Evolutionary conservation across 1,140 invertebrate genomes (phyloP), one percentile per base, ranked within the genome.

Genomic region (Trichoplusia ni): DNA sequence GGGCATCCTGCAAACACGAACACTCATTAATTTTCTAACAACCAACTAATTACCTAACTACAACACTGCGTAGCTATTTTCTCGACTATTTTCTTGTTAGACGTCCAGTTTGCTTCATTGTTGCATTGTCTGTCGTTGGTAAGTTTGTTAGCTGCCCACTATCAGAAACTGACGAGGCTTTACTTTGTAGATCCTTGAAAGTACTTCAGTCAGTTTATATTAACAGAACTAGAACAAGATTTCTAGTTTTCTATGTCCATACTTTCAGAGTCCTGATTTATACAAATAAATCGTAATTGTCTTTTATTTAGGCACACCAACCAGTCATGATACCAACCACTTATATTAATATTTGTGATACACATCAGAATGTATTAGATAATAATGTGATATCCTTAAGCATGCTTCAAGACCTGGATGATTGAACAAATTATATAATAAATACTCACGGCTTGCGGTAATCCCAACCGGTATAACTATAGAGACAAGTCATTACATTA

Each of bases 1-100:
- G 56, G 94, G 92, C 94, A 97, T 96, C 88, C 97, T 98, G 89
- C 64, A 89, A 79, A 59, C n/a, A 16, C 19, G 5, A 13, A 2
- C 16, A 31, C 6, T 2, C 3, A 4, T 54, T 54, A 51, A 21
- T 35, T 8, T 1, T 51, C 7, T 21, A 51, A 3, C 47, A n/a
- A n/a, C n/a, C n/a, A n/a, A n/a, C n/a, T 29, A 31, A 16, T 6
- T 35, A 51, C 8, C 0, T 14, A 19, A 4, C 2, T 35, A 14
- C 18, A 35, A 4, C 8, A n/a, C 16, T 25, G 46, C 46, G 29
- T n/a, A 49, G 46, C 46, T 27, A 21, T 29, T 7, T 16, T 4
- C 23, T 16, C 13, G 13, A n/a, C n/a, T n/a, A n/a, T n/a, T n/a
- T n/a, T n/a, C n/a, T n/a, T n/a, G n/a, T n/a, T n/a, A n/a, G n/a